Conservation (phyloP, 1,140 invertebrate genomes). For the Bombus balteatus region DNA sequence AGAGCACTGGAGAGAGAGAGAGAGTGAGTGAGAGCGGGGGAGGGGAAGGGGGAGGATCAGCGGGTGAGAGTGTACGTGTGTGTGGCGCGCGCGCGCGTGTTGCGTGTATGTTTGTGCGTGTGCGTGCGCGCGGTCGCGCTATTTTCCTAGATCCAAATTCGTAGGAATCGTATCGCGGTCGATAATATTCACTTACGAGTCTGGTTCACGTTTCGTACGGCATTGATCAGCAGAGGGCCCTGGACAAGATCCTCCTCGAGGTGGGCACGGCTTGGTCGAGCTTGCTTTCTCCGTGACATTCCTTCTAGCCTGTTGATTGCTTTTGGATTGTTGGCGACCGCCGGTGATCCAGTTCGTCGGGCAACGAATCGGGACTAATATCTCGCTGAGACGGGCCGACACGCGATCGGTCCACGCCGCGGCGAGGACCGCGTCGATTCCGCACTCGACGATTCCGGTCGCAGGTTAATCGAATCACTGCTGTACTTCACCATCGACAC, state of each 20-base stretch:
- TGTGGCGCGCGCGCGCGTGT: too few species aligned
- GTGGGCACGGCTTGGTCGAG: constrained; percentile 82
- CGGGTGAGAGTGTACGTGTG: too few species aligned
- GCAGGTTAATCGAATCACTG: constrained; percentile 22
- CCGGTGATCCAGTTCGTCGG: neutral
- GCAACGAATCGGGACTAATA: neutral
- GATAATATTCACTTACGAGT: constrained; percentile 75
- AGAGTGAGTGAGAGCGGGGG: too few species aligned
- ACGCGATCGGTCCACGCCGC: constrained; percentile 31
- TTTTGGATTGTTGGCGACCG: neutral
- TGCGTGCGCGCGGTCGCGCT: accelerated
- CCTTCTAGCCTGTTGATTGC: constrained; percentile 64
- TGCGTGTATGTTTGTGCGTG: accelerated
- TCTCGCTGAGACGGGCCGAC: constrained; percentile 43
- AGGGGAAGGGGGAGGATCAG: accelerated
- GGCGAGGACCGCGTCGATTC: constrained; percentile 39
- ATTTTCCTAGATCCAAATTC: neutral
- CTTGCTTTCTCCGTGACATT: constrained; percentile 83
- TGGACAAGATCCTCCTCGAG: constrained; percentile 82
- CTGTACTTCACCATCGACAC: constrained; percentile 58
- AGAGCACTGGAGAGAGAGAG: neutral
- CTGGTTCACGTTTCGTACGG: constrained; percentile 71
- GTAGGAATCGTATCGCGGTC: neutral
- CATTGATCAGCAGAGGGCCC: constrained; percentile 75
- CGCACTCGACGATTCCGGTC: constrained; percentile 30